A percentile compares a stretch with the other conserved stretches of the same genome.
These are phyloP conservation scores for Lepidonotus clava DNA, from an alignment of 2,888 invertebrate species.

Conservation along the genomic window DNA sequence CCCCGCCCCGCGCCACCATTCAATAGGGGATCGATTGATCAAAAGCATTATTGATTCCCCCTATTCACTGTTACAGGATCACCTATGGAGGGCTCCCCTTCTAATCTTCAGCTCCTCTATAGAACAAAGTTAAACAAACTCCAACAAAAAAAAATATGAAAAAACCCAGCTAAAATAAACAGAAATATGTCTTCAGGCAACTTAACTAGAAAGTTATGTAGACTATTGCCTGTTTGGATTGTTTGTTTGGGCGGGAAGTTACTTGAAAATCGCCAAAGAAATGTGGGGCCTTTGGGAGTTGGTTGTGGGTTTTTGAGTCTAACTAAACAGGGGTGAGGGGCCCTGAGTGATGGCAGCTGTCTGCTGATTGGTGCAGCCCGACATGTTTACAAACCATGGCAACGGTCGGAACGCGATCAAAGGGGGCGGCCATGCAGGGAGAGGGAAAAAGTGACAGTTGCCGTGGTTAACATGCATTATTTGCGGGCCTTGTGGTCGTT, in stretches of 20 bases:
- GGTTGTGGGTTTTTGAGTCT: too few relatives aligned
- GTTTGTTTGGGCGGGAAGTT: too few relatives aligned
- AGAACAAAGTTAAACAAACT: neutral
- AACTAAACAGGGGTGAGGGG: too few relatives aligned
- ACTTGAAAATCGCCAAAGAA: too few relatives aligned
- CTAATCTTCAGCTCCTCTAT: neutral
- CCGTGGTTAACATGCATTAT: conserved; percentile 12
- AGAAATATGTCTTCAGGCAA: too few relatives aligned
- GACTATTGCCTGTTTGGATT: too few relatives aligned
- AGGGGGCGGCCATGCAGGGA: conserved; percentile 6
- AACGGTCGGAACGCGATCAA: conserved; percentile 26
- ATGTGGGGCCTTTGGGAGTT: too few relatives aligned
- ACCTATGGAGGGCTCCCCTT: neutral
- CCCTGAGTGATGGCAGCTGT: neutral
- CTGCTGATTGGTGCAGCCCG: neutral
- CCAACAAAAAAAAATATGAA: neutral
- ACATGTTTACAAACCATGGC: conserved; percentile 41
- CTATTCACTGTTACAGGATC: neutral
- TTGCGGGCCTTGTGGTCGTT: neutral
- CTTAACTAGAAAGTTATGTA: too few relatives aligned
- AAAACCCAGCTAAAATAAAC: neutral
- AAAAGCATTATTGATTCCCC: neutral
- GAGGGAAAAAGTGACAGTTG: neutral
- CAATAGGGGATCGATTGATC: conserved; percentile 3
- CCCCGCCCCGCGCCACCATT: neutral